Conservation (phyloP, 2,113 vertebrate species). For the Petrocephalus zakoni region DNA sequence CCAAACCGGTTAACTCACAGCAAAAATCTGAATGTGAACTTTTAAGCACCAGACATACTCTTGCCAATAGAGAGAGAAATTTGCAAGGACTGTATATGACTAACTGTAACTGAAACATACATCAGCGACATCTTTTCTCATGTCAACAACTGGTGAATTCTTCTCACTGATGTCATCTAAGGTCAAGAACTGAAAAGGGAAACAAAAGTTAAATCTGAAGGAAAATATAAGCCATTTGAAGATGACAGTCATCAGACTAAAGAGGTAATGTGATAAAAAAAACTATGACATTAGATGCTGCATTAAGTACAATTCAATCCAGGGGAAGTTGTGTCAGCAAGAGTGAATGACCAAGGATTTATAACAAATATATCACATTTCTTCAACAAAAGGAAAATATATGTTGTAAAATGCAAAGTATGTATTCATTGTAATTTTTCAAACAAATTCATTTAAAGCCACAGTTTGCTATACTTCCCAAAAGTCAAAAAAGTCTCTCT, state of each 20-base stretch:
- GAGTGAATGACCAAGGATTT: background rate
- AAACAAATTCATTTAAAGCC: background rate
- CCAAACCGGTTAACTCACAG: background rate
- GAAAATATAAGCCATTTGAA: background rate
- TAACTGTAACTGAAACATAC: conserved; percentile 46
- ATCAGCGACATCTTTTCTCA: conserved; percentile 38
- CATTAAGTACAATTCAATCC: background rate
- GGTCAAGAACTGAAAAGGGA: conserved; percentile 56
- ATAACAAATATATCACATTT: background rate
- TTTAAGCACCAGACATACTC: background rate
- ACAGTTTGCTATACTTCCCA: background rate
- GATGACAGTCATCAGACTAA: background rate
- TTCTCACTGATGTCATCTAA: conserved; percentile 54
- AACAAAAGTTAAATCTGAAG: background rate
- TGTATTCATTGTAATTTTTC: background rate
- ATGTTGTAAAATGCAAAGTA: background rate
- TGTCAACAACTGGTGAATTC: conserved; percentile 39
- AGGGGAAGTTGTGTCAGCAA: background rate
- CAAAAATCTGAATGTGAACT: too few relatives aligned
- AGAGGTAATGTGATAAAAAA: background rate
- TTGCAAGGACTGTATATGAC: background rate
- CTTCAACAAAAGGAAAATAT: too few relatives aligned
- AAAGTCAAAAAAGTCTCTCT: background rate
- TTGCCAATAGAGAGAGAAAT: background rate
- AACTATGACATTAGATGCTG: background rate